Base-by-base conservation (phyloP, 2,797 vertebrate species). In the Salarias fasciatus region DNA sequence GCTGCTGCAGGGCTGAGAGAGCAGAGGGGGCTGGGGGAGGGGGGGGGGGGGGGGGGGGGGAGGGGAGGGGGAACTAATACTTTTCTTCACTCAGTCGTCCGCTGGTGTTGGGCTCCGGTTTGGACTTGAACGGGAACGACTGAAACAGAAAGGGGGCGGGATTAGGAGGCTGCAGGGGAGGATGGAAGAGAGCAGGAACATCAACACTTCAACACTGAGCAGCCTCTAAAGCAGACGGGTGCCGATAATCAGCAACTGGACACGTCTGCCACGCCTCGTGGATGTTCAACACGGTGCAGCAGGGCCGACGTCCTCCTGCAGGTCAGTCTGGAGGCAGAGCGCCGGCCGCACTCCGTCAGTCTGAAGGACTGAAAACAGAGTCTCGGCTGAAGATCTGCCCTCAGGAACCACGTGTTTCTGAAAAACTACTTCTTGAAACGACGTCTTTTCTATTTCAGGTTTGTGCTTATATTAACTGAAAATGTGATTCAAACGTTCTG, bases 101-200 rank as follows among this genome's bases (percentile, higher is more conserved):
- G 82, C 87, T 41, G 89, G 90, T 5, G 86, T 88, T 5, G 89
- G 62, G 69, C 90, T 92, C 77, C 90, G 87, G 82, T 86, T 77
- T 61, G 83, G 88, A 78, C 79, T 92, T 77, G 92, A 90, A 57
- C 91, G 89, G 91, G 92, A 93, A 78, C 90, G 91, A 88, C 92
- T 93, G 89, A 86, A 92, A 92, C 83, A 87, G 53, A 92, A 73
- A 90, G 10, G 53, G 14, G 77, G n/a, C n/a, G 1, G 48, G 45
- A 77, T 92, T 79, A 88, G 70, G 11, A 24, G 0, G 67, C 65
- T 9, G 60, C 35, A 84, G 18, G 44, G 77, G 84, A 82, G 73
- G 48, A 9, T 63, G 3, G 53, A 36, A 24, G 61, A 10, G 10
- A 10, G 38, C 8, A 24, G 18, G 18, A 24, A 24, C 18, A 24